Evolutionary conservation across 2,113 vertebrate genomes (phyloP).

Genomic region (Heloderma charlesbogerti): DNA sequence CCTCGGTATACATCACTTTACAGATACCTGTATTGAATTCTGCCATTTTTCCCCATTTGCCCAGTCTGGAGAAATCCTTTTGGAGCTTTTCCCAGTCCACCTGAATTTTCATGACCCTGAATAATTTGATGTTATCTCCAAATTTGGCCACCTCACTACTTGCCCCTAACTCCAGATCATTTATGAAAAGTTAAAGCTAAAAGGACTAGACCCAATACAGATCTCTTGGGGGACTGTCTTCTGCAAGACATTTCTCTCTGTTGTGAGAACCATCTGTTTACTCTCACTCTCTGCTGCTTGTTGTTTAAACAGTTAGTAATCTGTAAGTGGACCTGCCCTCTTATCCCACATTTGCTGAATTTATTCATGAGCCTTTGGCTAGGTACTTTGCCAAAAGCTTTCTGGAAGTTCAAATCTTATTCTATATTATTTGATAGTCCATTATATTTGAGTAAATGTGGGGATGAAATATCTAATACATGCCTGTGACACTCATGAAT

Average conservation of each 20-base stretch:
- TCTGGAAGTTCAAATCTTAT: background rate
- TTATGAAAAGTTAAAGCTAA: constrained; percentile 16
- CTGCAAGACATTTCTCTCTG: background rate
- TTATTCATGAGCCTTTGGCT: background rate
- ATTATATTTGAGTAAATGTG: background rate
- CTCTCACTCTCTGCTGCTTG: background rate
- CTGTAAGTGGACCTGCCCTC: background rate
- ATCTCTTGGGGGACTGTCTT: background rate
- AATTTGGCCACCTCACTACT: background rate
- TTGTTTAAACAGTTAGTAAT: background rate
- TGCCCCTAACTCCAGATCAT: background rate
- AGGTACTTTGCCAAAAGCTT: background rate
- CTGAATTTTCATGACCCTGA: background rate
- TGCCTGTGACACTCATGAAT: background rate
- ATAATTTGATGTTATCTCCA: background rate
- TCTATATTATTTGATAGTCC: background rate
- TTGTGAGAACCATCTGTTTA: background rate
- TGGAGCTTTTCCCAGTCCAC: background rate
- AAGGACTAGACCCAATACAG: background rate
- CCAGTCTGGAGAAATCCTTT: background rate
- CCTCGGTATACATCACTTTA: background rate
- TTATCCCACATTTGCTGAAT: background rate
- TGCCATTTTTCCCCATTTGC: background rate
- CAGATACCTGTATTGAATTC: background rate
- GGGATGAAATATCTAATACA: background rate